Evolutionary conservation across 2,113 vertebrate species (phyloP).

Genomic region (Thinocorus orbignyianus): DNA sequence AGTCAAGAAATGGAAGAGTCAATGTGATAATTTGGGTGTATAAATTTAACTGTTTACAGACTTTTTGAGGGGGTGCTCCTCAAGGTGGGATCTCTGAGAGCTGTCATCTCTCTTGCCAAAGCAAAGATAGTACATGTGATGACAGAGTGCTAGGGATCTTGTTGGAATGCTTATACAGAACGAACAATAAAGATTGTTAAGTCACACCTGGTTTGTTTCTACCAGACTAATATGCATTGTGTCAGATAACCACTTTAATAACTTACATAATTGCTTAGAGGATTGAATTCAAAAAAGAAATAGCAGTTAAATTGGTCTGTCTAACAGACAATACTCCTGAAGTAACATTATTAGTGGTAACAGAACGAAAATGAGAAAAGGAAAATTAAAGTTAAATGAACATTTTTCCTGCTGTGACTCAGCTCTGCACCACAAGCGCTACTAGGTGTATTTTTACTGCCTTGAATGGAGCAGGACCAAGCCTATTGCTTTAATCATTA

Average conservation of each 20-base stretch:
- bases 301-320: not conserved
- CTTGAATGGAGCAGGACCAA: not conserved
- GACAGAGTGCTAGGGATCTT: not conserved
- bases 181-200: not conserved
- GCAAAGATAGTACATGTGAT: not conserved
- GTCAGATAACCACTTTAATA: not conserved
- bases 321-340: not conserved
- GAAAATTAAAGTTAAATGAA: not conserved
- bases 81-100: not conserved
- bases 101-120: not conserved
- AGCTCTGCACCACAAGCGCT: not conserved
- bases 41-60: not conserved
- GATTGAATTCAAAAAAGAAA: not conserved
- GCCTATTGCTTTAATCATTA: not conserved
- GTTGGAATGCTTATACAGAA: not conserved
- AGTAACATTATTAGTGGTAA: not conserved
- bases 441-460: not conserved
- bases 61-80: not conserved
- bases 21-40: not conserved
- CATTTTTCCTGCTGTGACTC: not conserved
- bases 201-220: slow-evolving; percentile 6
- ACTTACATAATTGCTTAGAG: not conserved
- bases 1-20: not conserved
- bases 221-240: not conserved
- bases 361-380: not conserved